phyloP scores from a whole-genome alignment of 35 echinoderm and acorn worm species.

The Lytechinus variegatus region DNA sequence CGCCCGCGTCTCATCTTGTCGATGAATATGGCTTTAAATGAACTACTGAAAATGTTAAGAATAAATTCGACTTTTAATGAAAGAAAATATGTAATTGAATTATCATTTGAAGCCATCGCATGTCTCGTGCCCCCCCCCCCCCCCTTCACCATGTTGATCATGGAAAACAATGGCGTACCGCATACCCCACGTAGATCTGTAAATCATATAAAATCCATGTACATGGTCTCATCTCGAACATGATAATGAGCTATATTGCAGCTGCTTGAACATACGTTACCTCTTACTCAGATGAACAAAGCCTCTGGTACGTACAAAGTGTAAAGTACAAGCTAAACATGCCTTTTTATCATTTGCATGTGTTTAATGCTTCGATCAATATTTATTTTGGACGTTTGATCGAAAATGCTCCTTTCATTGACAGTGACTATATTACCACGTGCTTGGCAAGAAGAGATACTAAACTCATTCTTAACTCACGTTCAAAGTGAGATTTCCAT shows the following conservation, averaged over 20 bases:
- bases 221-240: neutral
- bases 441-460: neutral
- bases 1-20: neutral
- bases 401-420: neutral
- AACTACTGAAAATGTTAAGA: neutral
- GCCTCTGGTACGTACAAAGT: neutral
- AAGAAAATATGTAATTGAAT: neutral
- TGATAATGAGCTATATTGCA: slow-evolving; percentile 13
- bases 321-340: neutral
- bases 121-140: neutral
- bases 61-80: neutral
- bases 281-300: neutral
- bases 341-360: neutral
- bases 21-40: neutral
- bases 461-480: neutral
- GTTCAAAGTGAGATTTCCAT: neutral
- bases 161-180: neutral
- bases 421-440: neutral
- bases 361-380: neutral
- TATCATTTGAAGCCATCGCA: neutral
- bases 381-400: neutral
- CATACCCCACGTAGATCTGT: neutral
- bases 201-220: neutral
- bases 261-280: neutral
- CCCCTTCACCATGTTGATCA: neutral